These are phyloP conservation scores for Lordiphosa stackelbergi DNA, from an alignment of 1,140 invertebrate species.

Conservation along the genomic window DNA sequence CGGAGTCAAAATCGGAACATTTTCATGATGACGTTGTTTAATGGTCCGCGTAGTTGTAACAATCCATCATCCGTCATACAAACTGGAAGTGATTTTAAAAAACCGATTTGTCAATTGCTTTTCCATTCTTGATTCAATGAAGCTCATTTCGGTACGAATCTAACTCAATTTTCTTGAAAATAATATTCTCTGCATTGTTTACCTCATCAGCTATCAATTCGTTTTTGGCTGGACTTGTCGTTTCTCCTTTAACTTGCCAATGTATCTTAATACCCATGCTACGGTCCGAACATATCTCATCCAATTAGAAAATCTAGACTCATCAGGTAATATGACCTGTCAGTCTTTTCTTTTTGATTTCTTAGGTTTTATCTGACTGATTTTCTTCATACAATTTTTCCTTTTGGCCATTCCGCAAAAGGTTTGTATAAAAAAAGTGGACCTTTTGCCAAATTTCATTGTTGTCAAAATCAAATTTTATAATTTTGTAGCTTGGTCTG, in stretches of 20 bases:
- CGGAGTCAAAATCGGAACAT: background rate
- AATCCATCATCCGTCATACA: too few species aligned
- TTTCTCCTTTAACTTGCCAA: background rate
- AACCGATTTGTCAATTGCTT: background rate
- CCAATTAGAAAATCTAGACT: slow-evolving; percentile 16
- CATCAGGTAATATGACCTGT: background rate
- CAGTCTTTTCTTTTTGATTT: background rate
- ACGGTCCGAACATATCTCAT: slow-evolving; percentile 14
- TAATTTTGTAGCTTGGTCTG: slow-evolving; percentile 52
- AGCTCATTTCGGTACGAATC: background rate
- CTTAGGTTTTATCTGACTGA: background rate
- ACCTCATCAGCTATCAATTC: slow-evolving; percentile 12
- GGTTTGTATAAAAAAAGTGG: background rate
- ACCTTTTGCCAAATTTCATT: background rate
- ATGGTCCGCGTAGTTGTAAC: slow-evolving; percentile 2
- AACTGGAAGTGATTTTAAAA: slow-evolving; percentile 2
- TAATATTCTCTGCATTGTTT: slow-evolving; percentile 6
- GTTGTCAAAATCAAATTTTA: background rate
- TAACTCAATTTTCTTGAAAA: background rate
- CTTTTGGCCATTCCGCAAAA: slow-evolving; percentile 1
- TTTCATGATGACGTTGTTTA: slow-evolving; percentile 14
- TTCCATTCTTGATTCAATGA: background rate
- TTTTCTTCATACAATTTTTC: background rate
- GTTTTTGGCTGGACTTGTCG: background rate
- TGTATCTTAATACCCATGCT: slow-evolving; percentile 8